Evolutionary conservation across 92 coral and sea anemone species (phyloP).

Genomic region (Virgularia gustaviana): DNA sequence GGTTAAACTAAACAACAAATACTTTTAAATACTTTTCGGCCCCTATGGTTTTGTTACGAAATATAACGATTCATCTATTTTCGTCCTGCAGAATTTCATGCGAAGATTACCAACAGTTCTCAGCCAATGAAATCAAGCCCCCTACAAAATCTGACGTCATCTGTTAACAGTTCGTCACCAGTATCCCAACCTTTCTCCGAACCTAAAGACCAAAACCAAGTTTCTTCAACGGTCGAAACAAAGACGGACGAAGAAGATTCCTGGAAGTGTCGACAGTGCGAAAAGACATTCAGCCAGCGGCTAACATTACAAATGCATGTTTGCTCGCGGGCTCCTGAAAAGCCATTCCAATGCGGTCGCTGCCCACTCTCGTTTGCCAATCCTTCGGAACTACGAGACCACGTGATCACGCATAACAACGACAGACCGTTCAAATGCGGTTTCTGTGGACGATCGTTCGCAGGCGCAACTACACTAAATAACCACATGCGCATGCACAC

Average conservation of each 20-base stretch:
- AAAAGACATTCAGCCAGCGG: constrained; percentile 79
- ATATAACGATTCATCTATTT: neutral
- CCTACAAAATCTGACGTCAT: constrained; percentile 25
- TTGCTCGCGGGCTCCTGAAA: constrained; percentile 71
- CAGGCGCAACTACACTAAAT: constrained; percentile 94
- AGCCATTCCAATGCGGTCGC: constrained; percentile 94
- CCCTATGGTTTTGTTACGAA: neutral
- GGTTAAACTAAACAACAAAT: no score
- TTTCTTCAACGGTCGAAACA: constrained; percentile 21
- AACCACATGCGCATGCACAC: constrained; percentile 96
- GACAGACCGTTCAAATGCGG: constrained; percentile 97
- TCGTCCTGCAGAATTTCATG: neutral
- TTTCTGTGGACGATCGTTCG: constrained; percentile 90
- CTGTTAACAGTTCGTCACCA: neutral
- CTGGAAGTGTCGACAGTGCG: constrained; percentile 91
- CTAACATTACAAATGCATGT: constrained; percentile 79
- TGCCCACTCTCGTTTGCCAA: constrained; percentile 71
- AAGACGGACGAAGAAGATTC: constrained; percentile 10
- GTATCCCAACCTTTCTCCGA: neutral
- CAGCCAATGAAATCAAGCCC: constrained; percentile 11
- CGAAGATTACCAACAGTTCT: neutral
- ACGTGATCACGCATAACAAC: constrained; percentile 83
- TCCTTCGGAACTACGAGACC: constrained; percentile 72
- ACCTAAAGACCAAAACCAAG: constrained; percentile 14
- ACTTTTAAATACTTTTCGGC: no score